Evolutionary conservation across 2,797 vertebrate species (phyloP), one percentile per base, ranked within the genome.

Genomic region (Fratercula arctica): DNA sequence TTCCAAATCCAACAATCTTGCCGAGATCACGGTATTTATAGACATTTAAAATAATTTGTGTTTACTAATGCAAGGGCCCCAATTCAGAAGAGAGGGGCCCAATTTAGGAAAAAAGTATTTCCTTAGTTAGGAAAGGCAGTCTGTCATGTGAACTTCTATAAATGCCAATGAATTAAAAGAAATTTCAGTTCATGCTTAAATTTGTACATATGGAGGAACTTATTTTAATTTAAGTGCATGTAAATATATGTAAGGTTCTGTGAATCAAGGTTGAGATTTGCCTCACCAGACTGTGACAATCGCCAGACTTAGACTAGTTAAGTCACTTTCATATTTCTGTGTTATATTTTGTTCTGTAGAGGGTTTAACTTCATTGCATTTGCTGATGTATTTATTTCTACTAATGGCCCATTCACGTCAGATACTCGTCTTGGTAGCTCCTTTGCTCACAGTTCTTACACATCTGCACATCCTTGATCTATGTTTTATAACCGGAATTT

Each of bases 261-360:
- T 89, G 90, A 93, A 85, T 80, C n/a, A 68, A 87, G 68, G 29
- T 11, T 92, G 53, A 64, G 57, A 37, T 92, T 89, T 92, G 33
- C 66, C 83, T 80, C 61, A 23, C 23, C 1, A n/a, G 78, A 78
- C 70, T 57, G 20, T 76, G 80, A 29, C 37, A 72, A 54, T 84
- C 82, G 28, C 72, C 57, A 74, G 91, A 54, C 53, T 82, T 70
- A 10, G 0, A 37, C 25, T 39, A 35, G 64, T 87, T 94, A 25
- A 79, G 14, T 81, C n/a, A 28, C 64, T 91, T 78, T 54, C 37
- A 68, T 25, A 6, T 89, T 89, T 85, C 54, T 69, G 3, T 8
- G 18, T 57, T 85, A 33, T 11, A 8, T 69, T 83, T 95, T 92
- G 17, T 78, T 93, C 54, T 5, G 1, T 51, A 75, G n/a, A 74